Percentiles rank a stretch among this genome's conserved stretches.
Evolutionary conservation across 1,140 invertebrate genomes (phyloP).

Genomic region (Trichonephila clavata): DNA sequence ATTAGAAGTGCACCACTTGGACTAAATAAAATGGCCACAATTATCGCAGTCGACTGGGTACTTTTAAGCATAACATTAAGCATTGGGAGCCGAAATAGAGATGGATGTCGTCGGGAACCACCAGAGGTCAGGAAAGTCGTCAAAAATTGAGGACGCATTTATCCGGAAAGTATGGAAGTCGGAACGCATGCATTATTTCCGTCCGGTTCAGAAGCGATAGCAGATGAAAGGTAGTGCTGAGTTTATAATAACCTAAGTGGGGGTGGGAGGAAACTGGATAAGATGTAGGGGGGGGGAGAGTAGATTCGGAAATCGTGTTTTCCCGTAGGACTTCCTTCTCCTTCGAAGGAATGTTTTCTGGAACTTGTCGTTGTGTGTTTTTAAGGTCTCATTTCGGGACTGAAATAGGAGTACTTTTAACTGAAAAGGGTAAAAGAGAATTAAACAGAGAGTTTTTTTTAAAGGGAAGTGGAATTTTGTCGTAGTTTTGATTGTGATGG

Average conservation of each 20-base stretch:
- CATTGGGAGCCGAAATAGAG: slow-evolving; percentile 43
- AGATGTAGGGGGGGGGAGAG: background rate
- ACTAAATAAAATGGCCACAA: slow-evolving; percentile 19
- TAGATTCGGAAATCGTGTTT: slow-evolving; percentile 55
- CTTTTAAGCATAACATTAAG: background rate
- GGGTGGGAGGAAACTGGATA: background rate
- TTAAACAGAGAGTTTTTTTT: background rate
- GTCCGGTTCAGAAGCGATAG: slow-evolving; percentile 52
- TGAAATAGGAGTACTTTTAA: background rate
- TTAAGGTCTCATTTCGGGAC: slow-evolving; percentile 24
- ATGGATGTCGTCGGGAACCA: slow-evolving; percentile 58
- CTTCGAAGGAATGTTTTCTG: slow-evolving; percentile 26
- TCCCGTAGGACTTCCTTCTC: slow-evolving; percentile 30
- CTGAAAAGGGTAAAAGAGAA: background rate
- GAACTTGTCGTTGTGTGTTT: slow-evolving; percentile 19
- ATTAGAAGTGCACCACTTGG: too few species aligned
- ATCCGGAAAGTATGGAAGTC: slow-evolving; percentile 67
- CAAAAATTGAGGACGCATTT: slow-evolving; percentile 74
- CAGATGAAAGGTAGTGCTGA: slow-evolving; percentile 66
- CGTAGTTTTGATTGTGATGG: too few species aligned
- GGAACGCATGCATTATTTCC: slow-evolving; percentile 63
- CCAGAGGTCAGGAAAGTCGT: slow-evolving; percentile 64
- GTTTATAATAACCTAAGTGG: slow-evolving; percentile 67
- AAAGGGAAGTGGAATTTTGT: background rate
- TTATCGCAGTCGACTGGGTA: background rate